A percentile compares a stretch with the other conserved stretches of the same genome.
phyloP scores from a whole-genome alignment of 2,888 invertebrate genomes.

The Adelphocoris suturalis region DNA sequence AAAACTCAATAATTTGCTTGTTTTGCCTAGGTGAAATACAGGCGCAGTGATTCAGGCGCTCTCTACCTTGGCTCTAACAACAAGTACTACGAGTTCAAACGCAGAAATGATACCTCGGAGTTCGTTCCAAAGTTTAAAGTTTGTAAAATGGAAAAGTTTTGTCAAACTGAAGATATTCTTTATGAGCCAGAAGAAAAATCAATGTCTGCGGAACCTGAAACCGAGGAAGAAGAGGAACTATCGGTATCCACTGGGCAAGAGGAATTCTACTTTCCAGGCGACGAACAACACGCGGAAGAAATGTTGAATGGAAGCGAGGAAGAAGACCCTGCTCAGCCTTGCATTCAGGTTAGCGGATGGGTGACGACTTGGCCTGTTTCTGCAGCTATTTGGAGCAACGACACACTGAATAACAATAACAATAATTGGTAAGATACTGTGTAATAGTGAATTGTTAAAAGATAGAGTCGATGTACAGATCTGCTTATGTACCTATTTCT shows the following conservation, averaged over 20 bases:
- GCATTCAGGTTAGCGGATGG: slow-evolving; percentile 74
- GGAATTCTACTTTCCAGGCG: slow-evolving; percentile 76
- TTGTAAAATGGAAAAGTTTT: slow-evolving; percentile 81
- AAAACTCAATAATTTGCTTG: too few relatives aligned
- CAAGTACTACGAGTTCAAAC: slow-evolving; percentile 80
- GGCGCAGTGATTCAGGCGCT: slow-evolving; percentile 84
- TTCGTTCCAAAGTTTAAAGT: slow-evolving; percentile 86
- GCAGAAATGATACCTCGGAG: slow-evolving; percentile 77
- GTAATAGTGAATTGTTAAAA: background rate
- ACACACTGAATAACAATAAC: slow-evolving; percentile 69
- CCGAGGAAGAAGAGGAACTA: slow-evolving; percentile 73
- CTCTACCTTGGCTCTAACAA: slow-evolving; percentile 81
- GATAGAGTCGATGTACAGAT: too few relatives aligned
- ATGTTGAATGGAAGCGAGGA: slow-evolving; percentile 72
- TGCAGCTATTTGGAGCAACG: slow-evolving; percentile 75
- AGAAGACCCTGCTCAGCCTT: slow-evolving; percentile 71
- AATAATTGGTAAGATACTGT: slow-evolving; percentile 71
- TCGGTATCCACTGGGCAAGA: slow-evolving; percentile 9
- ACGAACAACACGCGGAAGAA: slow-evolving; percentile 75
- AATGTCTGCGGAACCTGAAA: slow-evolving; percentile 73
- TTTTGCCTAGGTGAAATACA: slow-evolving; percentile 76
- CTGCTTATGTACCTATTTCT: too few relatives aligned
- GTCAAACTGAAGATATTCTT: slow-evolving; percentile 80
- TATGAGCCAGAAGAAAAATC: slow-evolving; percentile 18
- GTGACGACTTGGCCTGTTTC: slow-evolving; percentile 75